phyloP scores from a whole-genome alignment of 1,140 invertebrate genomes.

The Homalodisca vitripennis region DNA sequence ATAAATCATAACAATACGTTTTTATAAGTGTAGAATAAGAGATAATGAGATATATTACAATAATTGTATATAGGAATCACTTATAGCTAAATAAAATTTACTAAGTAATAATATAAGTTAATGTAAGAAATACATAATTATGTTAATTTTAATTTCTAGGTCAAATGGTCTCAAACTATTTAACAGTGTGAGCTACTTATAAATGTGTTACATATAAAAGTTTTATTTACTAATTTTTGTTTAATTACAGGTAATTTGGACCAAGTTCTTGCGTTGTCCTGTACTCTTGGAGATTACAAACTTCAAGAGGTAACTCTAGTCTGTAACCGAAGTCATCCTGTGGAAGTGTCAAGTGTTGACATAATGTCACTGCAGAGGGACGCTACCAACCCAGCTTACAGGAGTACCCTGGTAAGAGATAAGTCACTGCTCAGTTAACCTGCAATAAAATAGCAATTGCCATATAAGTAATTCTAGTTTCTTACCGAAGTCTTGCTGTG shows the following conservation, averaged over 20 bases:
- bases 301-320: slow-evolving; percentile 65
- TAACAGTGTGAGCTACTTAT: no score
- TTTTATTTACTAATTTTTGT: no score
- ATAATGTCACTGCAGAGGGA: slow-evolving; percentile 59
- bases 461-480: slow-evolving; percentile 57
- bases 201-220: no score
- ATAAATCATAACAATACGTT: no score
- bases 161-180: no score
- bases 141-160: no score
- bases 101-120: no score
- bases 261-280: slow-evolving; percentile 56
- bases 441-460: background rate
- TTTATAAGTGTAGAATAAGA: no score
- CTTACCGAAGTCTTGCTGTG: slow-evolving; percentile 52
- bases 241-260: slow-evolving; percentile 66
- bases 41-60: no score
- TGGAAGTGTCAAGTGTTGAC: slow-evolving; percentile 61
- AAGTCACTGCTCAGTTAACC: background rate
- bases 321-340: slow-evolving; percentile 51
- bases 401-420: background rate
- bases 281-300: slow-evolving; percentile 62
- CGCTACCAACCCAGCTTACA: slow-evolving; percentile 49
- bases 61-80: no score
- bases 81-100: no score
- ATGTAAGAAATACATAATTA: no score